Evolutionary conservation across 1,140 invertebrate genomes (phyloP), one percentile per base, ranked within the genome.

Genomic region (Phenacoccus solenopsis): DNA sequence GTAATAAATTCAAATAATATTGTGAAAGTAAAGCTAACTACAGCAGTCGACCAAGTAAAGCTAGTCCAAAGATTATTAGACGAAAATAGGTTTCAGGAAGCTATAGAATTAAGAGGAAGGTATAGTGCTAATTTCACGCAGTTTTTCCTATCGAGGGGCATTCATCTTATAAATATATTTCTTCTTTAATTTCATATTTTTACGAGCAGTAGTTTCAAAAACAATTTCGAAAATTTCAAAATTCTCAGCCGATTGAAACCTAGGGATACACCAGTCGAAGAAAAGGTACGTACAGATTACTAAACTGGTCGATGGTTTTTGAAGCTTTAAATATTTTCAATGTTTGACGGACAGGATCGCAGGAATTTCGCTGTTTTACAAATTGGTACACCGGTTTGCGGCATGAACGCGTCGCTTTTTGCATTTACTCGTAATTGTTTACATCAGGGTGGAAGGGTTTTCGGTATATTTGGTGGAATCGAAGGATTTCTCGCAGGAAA

Each of bases 1-100:
- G 91, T 95, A 0, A 81, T 99, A 64, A 94, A 98, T 77, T 96
- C 96, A 25, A 99, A 99, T 82, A 93, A 97, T 81, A 94, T 96
- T 27, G 91, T 98, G 1, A 84, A 96, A 70, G 85, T 98, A 61
- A 95, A 95, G 1, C 82, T 99, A 0, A 97, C 98, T 94, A 90
- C 98, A 78, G 99, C 96, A 79, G 97, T 99, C 1, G 86, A 91
- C 75, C 88, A 90, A 77, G 98, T 95, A 0, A 88, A 97, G 81
- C 91, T 89, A 64, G 94, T 98, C 38, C 87, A 90, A 71, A 85
- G 91, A 78, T 84, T 84, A 77, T 91, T 93, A 88, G 87, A 88
- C 28, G 87, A 93, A 68, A 94, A 91, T 78, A 87, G 97, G 76
- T 98, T 93, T 89, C 89, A 95, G 68, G 81, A 91, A 69, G 95